Base-by-base conservation (phyloP, 1,140 invertebrate species). In the Muscidifurax raptorellus region DNA sequence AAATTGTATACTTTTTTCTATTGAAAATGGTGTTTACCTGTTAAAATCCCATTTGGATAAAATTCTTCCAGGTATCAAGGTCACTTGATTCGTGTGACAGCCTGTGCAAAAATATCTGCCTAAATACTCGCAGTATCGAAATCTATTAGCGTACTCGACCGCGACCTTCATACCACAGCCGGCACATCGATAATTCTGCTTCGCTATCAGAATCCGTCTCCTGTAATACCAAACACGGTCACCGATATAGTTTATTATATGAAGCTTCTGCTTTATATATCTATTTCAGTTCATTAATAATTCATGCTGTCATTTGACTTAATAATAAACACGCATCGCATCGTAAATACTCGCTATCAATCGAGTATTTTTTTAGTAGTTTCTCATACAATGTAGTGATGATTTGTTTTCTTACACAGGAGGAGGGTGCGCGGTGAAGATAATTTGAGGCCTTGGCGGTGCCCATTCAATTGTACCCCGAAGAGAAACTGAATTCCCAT, bases 21-120 rank as follows among this genome's bases (percentile, higher is more conserved):
- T 25, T 27, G 0, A 76, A 47, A 76, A 10, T 32, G 47, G 71
- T 12, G 7, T 10, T 13, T 47, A 95, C 95, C 93, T 94, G 47
- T 91, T 95, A 88, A 97, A 94, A 88, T 94, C 94, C 94, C 94
- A 94, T 84, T 92, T 93, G 0, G 84, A 90, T 74, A 91, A 77
- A 83, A 98, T 96, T 88, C 95, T 94, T 18, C 95, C 96, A 27
- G 97, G 97, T 88, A 98, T 96, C 77, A 96, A 91, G 7, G 96
- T 94, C 75, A 95, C 93, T 87, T 97, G 95, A 90, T 97, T 96
- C 13, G 94, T 95, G 91, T 98, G 97, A 90, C 97, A 98, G 44
- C 96, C 97, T 9, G 97, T 97, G 90, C 97, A 98, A 91, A 98
- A 97, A 92, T 97, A 97, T 88, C 97, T 95, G 22, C 97, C 97